Evolutionary conservation across 2,888 invertebrate species (phyloP).

Genomic region (Habroteleia sp.): DNA sequence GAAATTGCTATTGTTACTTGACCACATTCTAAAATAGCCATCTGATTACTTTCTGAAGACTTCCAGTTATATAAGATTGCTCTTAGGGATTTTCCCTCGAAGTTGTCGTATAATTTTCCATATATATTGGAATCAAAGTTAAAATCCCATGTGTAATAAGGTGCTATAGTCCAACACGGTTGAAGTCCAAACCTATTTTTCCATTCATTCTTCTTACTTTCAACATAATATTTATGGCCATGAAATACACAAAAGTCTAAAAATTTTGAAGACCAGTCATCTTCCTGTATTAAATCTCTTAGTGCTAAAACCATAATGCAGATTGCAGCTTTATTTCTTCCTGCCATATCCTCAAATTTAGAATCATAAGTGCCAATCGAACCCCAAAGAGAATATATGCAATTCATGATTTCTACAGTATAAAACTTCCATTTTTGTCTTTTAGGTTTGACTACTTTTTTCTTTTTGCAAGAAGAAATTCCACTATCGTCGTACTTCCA

Average conservation of each 20-base stretch:
- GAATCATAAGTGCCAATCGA: conserved; percentile 74
- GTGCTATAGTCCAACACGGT: conserved; percentile 71
- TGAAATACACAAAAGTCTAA: conserved; percentile 76
- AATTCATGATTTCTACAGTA: conserved; percentile 72
- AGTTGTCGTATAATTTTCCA: conserved; percentile 38
- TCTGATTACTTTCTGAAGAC: conserved; percentile 66
- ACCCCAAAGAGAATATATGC: conserved; percentile 78
- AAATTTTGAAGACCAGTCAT: conserved; percentile 75
- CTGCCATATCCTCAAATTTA: conserved; percentile 71
- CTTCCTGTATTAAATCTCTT: conserved; percentile 74
- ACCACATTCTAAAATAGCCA: conserved; percentile 73
- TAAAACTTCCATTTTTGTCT: conserved; percentile 75
- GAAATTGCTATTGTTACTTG: conserved; percentile 69
- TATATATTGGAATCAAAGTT: conserved; percentile 65
- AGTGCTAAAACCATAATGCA: conserved; percentile 72
- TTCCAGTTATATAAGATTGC: conserved; percentile 60
- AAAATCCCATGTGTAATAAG: conserved; percentile 73
- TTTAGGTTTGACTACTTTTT: conserved; percentile 13
- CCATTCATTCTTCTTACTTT: conserved; percentile 68
- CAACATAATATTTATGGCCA: conserved; percentile 75
- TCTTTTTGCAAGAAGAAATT: conserved; percentile 14
- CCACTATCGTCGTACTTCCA: conserved; percentile 72
- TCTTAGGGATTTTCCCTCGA: conserved; percentile 65
- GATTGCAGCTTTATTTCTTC: conserved; percentile 75
- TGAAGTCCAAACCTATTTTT: conserved; percentile 73